Base-by-base conservation (phyloP, 2,113 vertebrate genomes). In the Meles meles region DNA sequence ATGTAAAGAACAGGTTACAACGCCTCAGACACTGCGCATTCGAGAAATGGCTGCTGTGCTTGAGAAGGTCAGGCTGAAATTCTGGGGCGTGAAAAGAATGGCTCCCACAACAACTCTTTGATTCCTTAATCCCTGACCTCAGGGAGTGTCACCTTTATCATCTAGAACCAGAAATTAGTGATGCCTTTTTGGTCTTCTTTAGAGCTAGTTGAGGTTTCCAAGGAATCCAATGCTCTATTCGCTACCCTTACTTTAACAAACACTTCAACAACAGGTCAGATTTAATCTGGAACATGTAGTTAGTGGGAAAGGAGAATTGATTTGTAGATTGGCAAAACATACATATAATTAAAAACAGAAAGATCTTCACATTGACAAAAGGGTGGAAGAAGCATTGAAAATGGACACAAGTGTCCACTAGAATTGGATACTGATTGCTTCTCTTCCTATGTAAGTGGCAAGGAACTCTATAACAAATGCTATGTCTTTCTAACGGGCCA, bases 261-360 rank as follows among this genome's bases (percentile, higher is more conserved):
- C 97, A 97, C 18, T 92, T 98, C 93, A 97, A 96, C 96, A 98
- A 96, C 92, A 95, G 94, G 94, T 97, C 96, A 98, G 95, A 98
- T 90, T 95, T 98, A 92, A 97, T 97, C 97, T 97, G 94, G 95
- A 97, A 98, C 80, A 89, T 3, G 59, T 31, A 96, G 47, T 59
- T 27, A 96, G 57, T 59, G 88, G 83, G 94, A 94, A 97, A 97
- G 94, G 96, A 98, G 98, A 98, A 97, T 95, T 97, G 17, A 44
- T 71, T 89, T 97, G 96, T 93, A 90, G 90, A 69, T 96, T 47
- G 47, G 57, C 11, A 65, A 91, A 67, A 42, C 44, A 47, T 42
- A 57, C 15, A 25, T 97, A 94, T 44, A 97, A 97, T 98, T 98
- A 89, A 97, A 98, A 98, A 98, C 97, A 98, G 92, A 98, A 96